Conservation (phyloP, 2,113 vertebrate species). For the Azemiops feae region DNA sequence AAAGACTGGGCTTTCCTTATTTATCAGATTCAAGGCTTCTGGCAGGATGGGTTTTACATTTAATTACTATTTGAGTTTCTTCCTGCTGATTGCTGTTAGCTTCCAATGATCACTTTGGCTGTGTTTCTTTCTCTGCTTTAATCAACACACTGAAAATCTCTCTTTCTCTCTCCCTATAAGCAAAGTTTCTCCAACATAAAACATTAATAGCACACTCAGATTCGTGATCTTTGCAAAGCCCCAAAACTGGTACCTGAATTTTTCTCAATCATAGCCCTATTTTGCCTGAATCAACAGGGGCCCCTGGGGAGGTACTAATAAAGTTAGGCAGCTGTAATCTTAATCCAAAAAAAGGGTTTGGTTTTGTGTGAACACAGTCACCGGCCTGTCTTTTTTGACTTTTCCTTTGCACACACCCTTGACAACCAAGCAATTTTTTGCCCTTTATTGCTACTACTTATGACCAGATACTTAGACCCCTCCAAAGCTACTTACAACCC, state of each 20-base stretch:
- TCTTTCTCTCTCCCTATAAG: background rate
- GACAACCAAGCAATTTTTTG: background rate
- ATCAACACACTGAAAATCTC: background rate
- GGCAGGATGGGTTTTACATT: background rate
- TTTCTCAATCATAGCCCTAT: background rate
- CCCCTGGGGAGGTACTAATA: background rate
- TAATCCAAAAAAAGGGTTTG: background rate
- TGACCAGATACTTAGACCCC: background rate
- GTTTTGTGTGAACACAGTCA: background rate
- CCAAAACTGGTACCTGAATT: background rate
- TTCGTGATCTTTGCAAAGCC: background rate
- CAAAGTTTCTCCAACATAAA: background rate
- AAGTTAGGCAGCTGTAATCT: background rate
- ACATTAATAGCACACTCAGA: background rate
- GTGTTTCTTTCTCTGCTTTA: background rate
- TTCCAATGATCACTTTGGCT: background rate
- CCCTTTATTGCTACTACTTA: background rate
- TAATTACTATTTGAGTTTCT: conserved; percentile 32
- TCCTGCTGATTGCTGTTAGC: conserved; percentile 4
- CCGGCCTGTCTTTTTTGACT: background rate
- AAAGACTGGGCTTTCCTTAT: background rate
- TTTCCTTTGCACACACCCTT: background rate
- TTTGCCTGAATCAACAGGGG: background rate
- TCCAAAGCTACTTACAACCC: background rate
- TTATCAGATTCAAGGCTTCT: conserved; percentile 12